These are phyloP conservation scores for Callyntrura guangdongensis DNA, from an alignment of 2,888 invertebrate genomes.

Conservation along the genomic window DNA sequence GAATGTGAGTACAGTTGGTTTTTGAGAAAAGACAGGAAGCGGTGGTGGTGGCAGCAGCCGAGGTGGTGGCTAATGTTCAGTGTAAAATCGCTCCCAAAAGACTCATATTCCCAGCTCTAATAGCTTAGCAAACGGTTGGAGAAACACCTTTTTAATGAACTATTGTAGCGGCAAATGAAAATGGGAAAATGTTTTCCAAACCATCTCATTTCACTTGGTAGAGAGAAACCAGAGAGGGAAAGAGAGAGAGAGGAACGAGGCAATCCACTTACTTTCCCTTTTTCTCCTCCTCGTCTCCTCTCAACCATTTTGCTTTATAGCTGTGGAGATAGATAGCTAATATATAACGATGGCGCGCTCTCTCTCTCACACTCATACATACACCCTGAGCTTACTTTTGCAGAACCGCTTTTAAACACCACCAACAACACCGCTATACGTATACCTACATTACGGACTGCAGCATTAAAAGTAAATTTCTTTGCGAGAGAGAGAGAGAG, in stretches of 20 bases:
- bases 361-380: too few species aligned
- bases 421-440: background rate
- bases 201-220: constrained; percentile 78
- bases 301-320: constrained; percentile 70
- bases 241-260: background rate
- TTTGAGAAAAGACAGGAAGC: background rate
- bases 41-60: background rate
- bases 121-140: constrained; percentile 90
- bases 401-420: background rate
- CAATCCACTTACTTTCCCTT: constrained; percentile 51
- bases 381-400: background rate
- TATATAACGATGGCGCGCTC: constrained; percentile 51
- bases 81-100: constrained; percentile 87
- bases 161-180: constrained; percentile 88
- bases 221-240: background rate
- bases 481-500: background rate
- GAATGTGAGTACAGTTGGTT: background rate
- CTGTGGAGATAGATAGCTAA: constrained; percentile 72
- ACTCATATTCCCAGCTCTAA: constrained; percentile 88
- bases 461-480: constrained; percentile 64
- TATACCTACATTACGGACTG: background rate
- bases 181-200: constrained; percentile 85
- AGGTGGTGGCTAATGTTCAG: constrained; percentile 82
- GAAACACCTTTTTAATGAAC: constrained; percentile 92
- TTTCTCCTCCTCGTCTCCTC: constrained; percentile 36